phyloP scores from a whole-genome alignment of 2,113 vertebrate genomes.

The Lethenteron reissneri region DNA sequence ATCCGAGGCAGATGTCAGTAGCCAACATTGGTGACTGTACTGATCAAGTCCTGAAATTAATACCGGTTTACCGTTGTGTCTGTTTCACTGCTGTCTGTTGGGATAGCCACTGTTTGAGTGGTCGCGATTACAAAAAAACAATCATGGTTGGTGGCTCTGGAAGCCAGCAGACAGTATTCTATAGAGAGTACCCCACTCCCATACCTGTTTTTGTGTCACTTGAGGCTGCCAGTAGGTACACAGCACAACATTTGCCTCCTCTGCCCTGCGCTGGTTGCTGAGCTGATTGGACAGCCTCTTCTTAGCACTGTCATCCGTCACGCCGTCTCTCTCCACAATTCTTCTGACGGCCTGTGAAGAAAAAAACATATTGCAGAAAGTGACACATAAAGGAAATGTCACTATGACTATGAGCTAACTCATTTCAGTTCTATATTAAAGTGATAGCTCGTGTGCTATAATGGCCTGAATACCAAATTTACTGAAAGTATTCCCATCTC shows the following conservation, averaged over 20 bases:
- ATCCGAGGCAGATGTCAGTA: too few relatives aligned
- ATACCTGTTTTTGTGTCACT: slow-evolving; percentile 5
- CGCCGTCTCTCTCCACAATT: background rate
- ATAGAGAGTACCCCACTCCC: background rate
- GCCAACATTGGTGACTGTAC: too few relatives aligned
- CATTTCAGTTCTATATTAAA: background rate
- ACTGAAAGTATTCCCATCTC: background rate
- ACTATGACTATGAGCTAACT: background rate
- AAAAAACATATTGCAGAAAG: background rate
- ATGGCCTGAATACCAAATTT: background rate
- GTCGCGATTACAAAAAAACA: too few relatives aligned
- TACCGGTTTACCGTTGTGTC: too few relatives aligned
- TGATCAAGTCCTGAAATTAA: too few relatives aligned
- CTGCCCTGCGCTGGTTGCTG: background rate
- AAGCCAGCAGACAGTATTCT: too few relatives aligned
- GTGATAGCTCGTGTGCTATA: background rate
- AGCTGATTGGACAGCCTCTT: slow-evolving; percentile 1
- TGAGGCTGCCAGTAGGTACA: slow-evolving; percentile 4
- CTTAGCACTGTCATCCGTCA: background rate
- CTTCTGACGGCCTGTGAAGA: background rate
- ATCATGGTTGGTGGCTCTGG: too few relatives aligned
- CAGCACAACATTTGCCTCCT: slow-evolving; percentile 4
- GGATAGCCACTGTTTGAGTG: too few relatives aligned
- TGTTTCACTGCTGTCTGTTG: too few relatives aligned
- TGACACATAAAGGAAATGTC: background rate